Conservation (phyloP, 1,140 invertebrate genomes). For the Drosophila mauritiana region DNA sequence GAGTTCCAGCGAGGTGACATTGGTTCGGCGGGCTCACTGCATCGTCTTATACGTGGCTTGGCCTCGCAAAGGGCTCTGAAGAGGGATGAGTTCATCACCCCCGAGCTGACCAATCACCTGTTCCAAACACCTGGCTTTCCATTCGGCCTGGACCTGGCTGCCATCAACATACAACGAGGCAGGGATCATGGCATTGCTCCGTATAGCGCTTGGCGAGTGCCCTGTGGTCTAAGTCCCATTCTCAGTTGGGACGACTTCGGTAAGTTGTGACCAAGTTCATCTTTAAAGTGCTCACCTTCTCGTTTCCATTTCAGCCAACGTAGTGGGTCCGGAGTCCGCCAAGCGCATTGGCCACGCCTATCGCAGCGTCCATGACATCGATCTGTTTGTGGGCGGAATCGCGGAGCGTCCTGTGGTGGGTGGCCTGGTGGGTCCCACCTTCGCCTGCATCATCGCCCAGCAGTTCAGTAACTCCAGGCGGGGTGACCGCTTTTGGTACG, state of each 20-base stretch:
- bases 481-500: conserved; percentile 97
- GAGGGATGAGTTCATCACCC: conserved; percentile 92
- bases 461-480: conserved; percentile 95
- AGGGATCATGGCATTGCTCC: conserved; percentile 95
- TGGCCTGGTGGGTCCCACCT: conserved; percentile 96
- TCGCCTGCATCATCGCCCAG: conserved; percentile 97
- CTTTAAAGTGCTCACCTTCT: background rate
- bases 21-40: conserved; percentile 90
- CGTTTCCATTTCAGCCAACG: conserved; percentile 82
- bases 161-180: conserved; percentile 94
- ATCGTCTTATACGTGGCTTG: conserved; percentile 91
- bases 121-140: conserved; percentile 90
- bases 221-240: conserved; percentile 91
- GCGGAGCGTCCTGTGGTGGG: conserved; percentile 92
- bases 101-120: conserved; percentile 93
- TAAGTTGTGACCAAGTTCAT: conserved; percentile 9
- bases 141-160: conserved; percentile 95
- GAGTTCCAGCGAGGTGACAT: conserved; percentile 88
- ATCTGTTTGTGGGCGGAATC: conserved; percentile 95
- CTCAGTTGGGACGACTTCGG: conserved; percentile 90
- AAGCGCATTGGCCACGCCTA: conserved; percentile 89
- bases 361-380: conserved; percentile 92
- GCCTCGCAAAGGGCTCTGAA: conserved; percentile 91
- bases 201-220: conserved; percentile 92
- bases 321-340: conserved; percentile 89